Conservation (phyloP, 2,888 invertebrate species). For the Thera britannica region DNA sequence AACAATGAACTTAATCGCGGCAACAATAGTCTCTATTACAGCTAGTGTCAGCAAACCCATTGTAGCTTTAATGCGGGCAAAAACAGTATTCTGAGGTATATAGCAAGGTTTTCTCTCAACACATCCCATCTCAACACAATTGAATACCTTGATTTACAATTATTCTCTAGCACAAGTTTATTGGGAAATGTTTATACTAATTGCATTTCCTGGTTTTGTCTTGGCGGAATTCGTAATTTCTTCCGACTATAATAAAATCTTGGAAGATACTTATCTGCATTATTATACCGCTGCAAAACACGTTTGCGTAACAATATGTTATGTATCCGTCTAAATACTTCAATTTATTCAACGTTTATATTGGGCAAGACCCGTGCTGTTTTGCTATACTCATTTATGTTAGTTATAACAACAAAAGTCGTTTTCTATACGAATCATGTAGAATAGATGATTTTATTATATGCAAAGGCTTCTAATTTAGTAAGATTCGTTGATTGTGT, state of each 20-base stretch:
- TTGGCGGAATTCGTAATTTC: conserved; percentile 5
- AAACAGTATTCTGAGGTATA: neutral
- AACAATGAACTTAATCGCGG: conserved; percentile 12
- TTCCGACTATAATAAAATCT: conserved; percentile 6
- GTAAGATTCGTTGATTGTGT: no score
- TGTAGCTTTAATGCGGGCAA: neutral
- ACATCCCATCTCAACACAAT: conserved; percentile 13
- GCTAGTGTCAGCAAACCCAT: neutral
- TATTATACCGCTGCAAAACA: neutral
- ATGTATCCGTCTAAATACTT: neutral
- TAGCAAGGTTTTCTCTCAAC: neutral
- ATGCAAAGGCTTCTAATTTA: no score
- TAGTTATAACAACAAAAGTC: no score
- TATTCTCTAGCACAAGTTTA: conserved; percentile 4
- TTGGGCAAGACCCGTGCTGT: neutral
- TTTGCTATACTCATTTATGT: no score
- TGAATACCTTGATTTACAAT: neutral
- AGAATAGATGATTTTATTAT: no score
- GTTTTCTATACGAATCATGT: no score
- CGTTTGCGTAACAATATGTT: neutral
- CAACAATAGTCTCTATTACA: no score
- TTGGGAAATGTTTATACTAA: conserved; percentile 1
- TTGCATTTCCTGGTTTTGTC: conserved; percentile 10
- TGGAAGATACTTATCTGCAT: neutral
- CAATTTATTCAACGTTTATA: neutral